Percentiles rank a stretch among this genome's conserved stretches.
These are phyloP conservation scores for Erinaceus europaeus DNA, from an alignment of 2,113 vertebrate species.

Conservation along the genomic window DNA sequence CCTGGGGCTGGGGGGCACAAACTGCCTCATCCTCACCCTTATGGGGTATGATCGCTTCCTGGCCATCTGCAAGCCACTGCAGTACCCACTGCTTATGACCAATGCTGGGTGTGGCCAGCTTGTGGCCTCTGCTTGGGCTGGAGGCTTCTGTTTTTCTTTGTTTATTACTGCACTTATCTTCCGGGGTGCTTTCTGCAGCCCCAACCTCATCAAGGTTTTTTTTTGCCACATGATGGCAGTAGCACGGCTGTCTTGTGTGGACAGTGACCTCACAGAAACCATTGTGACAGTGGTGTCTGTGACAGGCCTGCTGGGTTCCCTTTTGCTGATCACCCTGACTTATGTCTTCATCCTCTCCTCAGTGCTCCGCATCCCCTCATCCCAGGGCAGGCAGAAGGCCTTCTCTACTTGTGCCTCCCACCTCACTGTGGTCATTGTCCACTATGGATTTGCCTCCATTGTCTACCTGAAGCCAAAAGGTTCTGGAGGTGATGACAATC, in stretches of 20 bases:
- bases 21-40: slow-evolving; percentile 41
- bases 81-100: slow-evolving; percentile 55
- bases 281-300: neutral
- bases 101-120: neutral
- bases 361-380: slow-evolving; percentile 51
- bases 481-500: neutral
- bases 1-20: slow-evolving; percentile 42
- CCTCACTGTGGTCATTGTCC: slow-evolving; percentile 63
- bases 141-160: slow-evolving; percentile 16
- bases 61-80: slow-evolving; percentile 58
- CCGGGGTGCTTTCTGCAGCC: slow-evolving; percentile 3
- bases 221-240: slow-evolving; percentile 61
- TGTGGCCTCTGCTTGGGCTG: slow-evolving; percentile 30
- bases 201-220: slow-evolving; percentile 54
- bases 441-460: slow-evolving; percentile 59
- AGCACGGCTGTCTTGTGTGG: slow-evolving; percentile 20
- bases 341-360: slow-evolving; percentile 55
- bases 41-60: slow-evolving; percentile 71
- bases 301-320: slow-evolving; percentile 31
- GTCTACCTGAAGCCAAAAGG: slow-evolving; percentile 53
- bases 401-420: slow-evolving; percentile 67
- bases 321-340: slow-evolving; percentile 39
- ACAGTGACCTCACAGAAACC: neutral
- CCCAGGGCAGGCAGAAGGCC: slow-evolving; percentile 48
- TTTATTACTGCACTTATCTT: slow-evolving; percentile 12